Conservation (phyloP, 2,888 invertebrate species). For the Mythimna vitellina region DNA sequence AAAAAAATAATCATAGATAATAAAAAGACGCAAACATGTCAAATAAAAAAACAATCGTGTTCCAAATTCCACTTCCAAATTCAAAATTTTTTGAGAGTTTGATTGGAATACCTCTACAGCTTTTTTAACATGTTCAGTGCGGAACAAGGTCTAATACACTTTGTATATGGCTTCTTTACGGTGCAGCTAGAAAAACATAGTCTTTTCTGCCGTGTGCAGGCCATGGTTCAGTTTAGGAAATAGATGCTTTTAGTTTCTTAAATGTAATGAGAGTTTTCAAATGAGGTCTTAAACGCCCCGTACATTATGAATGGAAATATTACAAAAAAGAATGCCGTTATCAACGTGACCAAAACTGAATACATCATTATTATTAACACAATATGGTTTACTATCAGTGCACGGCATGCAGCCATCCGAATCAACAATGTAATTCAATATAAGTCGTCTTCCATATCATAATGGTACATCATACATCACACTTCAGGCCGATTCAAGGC, state of each 20-base stretch:
- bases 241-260: too few species aligned
- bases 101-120: neutral
- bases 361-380: neutral
- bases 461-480: conserved; percentile 74
- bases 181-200: too few species aligned
- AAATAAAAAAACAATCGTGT: neutral
- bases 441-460: conserved; percentile 55
- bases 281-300: too few species aligned
- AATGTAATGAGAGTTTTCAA: too few species aligned
- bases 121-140: neutral
- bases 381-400: neutral
- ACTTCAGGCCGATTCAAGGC: conserved; percentile 79
- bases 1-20: too few species aligned
- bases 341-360: neutral
- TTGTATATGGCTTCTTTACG: too few species aligned
- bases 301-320: too few species aligned
- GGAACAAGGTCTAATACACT: too few species aligned
- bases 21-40: neutral
- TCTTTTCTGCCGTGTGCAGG: too few species aligned
- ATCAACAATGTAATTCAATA: conserved; percentile 47
- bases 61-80: neutral
- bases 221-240: too few species aligned
- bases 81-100: neutral
- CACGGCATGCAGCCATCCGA: conserved; percentile 17
- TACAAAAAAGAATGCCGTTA: too few species aligned